These are phyloP conservation scores for Stenchaetothrips biformis DNA, from an alignment of 2,888 invertebrate genomes.

Conservation along the genomic window DNA sequence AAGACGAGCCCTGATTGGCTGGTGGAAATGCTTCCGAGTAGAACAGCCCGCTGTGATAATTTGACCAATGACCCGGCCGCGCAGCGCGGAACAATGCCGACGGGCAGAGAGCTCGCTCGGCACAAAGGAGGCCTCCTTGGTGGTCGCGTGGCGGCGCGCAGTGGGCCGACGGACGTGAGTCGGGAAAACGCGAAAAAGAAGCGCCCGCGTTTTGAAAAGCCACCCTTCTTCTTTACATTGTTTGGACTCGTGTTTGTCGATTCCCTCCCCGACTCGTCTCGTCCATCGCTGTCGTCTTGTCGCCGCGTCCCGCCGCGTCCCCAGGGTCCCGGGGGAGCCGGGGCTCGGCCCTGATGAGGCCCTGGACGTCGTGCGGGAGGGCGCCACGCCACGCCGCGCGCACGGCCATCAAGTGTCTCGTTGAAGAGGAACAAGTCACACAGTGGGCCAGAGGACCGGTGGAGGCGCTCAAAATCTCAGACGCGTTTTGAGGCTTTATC, in stretches of 20 bases:
- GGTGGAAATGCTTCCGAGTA: background rate
- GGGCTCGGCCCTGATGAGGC: no score
- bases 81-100: background rate
- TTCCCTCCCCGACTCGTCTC: background rate
- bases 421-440: no score
- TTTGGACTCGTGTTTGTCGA: conserved; percentile 18
- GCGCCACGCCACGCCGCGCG: no score
- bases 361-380: no score
- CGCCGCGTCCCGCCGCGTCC: no score
- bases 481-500: no score
- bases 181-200: background rate
- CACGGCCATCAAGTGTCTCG: no score
- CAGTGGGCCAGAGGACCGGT: no score
- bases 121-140: conserved; percentile 17
- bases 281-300: no score
- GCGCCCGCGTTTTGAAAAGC: background rate
- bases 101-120: background rate
- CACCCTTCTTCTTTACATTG: conserved; percentile 8
- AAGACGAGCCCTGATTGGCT: background rate
- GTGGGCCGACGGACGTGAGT: no score
- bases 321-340: no score
- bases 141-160: background rate
- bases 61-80: background rate
- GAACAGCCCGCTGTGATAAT: conserved; percentile 13
- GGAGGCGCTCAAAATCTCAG: no score